Conservation (phyloP, 2,113 vertebrate genomes). For the Laticauda colubrina region DNA sequence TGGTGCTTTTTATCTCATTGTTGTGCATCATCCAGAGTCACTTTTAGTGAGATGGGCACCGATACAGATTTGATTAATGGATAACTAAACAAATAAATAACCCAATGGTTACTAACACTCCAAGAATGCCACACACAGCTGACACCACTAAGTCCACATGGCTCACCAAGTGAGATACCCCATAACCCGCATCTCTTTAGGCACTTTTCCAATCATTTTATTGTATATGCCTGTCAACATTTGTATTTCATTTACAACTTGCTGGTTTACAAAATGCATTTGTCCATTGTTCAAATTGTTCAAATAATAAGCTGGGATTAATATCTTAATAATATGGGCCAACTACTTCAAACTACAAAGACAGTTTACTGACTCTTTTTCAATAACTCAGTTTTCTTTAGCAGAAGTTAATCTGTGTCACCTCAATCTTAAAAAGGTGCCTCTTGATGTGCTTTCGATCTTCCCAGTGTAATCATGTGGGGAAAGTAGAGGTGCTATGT, state of each 20-base stretch:
- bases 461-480: background rate
- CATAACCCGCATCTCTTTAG: constrained; percentile 55
- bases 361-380: background rate
- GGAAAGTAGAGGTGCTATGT: background rate
- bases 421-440: background rate
- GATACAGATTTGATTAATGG: background rate
- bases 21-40: no score
- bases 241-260: constrained; percentile 28
- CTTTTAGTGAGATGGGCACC: background rate
- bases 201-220: constrained; percentile 51
- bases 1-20: no score
- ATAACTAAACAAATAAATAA: background rate
- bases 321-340: background rate
- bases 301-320: background rate
- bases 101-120: constrained; percentile 50
- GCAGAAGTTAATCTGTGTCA: background rate
- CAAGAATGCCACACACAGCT: constrained; percentile 54
- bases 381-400: background rate
- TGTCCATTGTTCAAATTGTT: background rate
- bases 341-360: background rate
- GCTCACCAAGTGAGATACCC: constrained; percentile 57
- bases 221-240: constrained; percentile 49
- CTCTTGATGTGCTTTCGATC: background rate
- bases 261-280: background rate
- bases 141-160: constrained; percentile 56